Evolutionary conservation across 2,888 invertebrate genomes (phyloP).

Genomic region (Campoplex nolae): DNA sequence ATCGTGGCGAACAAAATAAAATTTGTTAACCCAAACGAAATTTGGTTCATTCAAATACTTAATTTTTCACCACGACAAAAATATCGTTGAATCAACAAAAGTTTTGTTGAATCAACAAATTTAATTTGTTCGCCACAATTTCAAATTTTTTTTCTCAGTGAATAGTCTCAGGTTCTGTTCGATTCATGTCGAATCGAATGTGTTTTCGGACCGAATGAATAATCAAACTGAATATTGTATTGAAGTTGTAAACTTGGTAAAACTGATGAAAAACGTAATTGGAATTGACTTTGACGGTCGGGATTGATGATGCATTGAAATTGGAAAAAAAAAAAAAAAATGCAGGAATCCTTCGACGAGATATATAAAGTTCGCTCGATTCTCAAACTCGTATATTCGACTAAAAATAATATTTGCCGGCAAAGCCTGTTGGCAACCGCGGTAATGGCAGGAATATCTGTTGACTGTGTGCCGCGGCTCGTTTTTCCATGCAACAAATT

Average conservation of each 20-base stretch:
- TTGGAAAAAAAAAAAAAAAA: neutral
- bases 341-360: constrained; percentile 9
- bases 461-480: constrained; percentile 26
- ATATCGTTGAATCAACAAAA: too few relatives aligned
- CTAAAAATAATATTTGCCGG: constrained; percentile 66
- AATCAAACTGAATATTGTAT: neutral
- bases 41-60: too few relatives aligned
- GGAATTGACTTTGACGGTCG: neutral
- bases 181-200: neutral
- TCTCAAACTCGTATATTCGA: constrained; percentile 13
- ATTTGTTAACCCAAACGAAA: too few relatives aligned
- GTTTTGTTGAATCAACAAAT: too few relatives aligned
- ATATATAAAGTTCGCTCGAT: constrained; percentile 17
- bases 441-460: constrained; percentile 28
- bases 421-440: constrained; percentile 56
- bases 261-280: neutral
- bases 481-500: constrained; percentile 26
- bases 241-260: neutral
- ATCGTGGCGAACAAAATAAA: too few relatives aligned
- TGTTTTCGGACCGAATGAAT: neutral
- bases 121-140: too few relatives aligned
- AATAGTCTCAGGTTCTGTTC: too few relatives aligned
- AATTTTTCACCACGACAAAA: too few relatives aligned
- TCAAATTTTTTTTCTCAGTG: too few relatives aligned
- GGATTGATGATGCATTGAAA: neutral